Base-by-base conservation (phyloP, 2,113 vertebrate genomes). In the Grammomys surdaster region DNA sequence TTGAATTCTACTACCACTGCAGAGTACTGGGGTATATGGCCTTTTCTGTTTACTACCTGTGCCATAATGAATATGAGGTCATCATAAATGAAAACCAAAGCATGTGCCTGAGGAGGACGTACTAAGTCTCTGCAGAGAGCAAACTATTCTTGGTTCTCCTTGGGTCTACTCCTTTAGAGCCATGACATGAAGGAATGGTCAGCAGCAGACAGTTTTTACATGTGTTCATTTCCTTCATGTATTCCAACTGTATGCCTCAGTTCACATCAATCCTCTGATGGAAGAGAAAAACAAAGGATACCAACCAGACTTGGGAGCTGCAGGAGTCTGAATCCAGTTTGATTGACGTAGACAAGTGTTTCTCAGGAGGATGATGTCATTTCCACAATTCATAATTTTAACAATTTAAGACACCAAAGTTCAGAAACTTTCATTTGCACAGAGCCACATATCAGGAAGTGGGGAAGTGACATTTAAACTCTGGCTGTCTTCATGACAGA, bases 161-260 rank as follows among this genome's bases (percentile, higher is more conserved):
- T 0, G 31, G 7, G 26, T 22, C 36, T 24, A 28, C 43, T 28
- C 36, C 14, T 13, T 43, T 7, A 24, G 2, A 3, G 8, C 1
- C 13, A 10, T 2, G 19, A 69, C 11, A 1, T 1, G 14, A 14
- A 60, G 11, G 36, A n/a, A 0, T 3, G 46, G 22, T 6, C 36
- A 43, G 48, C 28, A 24, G 63, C 28, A 28, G 63, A 20, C 63
- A 0, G 0, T 10, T 58, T 2, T 12, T 75, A 26, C 3, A 1
- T 0, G 2, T 0, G 0, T 2, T 26, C 0, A 0, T 28, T 28
- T 17, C 20, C 81, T 19, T 10, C 22, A 7, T 20, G 0, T 13
- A 14, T 16, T 9, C 19, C 0, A 5, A 3, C 54, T 4, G 31
- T 24, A 14, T 33, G 76, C 87, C 14, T 54, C 13, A 5, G 40